Conservation (phyloP, 2,797 vertebrate genomes). For the Gymnopithys bicolor region DNA sequence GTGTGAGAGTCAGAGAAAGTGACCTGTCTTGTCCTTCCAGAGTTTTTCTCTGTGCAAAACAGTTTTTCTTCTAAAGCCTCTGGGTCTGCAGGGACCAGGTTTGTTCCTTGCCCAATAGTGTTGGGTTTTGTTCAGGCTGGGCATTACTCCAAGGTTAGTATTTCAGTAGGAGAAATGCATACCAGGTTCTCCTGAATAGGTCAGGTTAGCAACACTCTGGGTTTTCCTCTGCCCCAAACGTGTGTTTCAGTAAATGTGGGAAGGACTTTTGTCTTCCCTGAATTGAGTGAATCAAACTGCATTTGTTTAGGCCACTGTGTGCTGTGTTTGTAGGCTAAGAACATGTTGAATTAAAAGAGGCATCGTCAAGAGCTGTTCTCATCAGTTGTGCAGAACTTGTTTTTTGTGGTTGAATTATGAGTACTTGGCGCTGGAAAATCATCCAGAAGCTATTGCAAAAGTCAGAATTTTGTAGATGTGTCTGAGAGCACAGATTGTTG, state of each 20-base stretch:
- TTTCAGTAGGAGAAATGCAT: neutral
- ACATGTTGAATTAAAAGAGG: neutral
- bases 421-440: neutral
- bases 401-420: neutral
- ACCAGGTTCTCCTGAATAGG: neutral
- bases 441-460: neutral
- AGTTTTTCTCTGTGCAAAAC: neutral
- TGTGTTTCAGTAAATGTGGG: neutral
- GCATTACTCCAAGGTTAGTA: neutral
- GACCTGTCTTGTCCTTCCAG: neutral
- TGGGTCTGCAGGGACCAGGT: neutral
- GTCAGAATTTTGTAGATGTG: neutral
- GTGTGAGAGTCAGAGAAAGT: neutral
- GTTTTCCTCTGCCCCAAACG: neutral
- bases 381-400: neutral
- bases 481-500: neutral
- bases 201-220: neutral
- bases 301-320: neutral
- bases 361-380: neutral
- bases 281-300: neutral
- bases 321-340: neutral
- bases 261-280: neutral
- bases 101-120: neutral
- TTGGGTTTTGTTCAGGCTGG: neutral
- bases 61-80: neutral